A percentile compares a stretch with the other conserved stretches of the same genome.
These are phyloP conservation scores for Rhinopomastus cyanomelas DNA, from an alignment of 2,113 vertebrate species.

Conservation along the genomic window DNA sequence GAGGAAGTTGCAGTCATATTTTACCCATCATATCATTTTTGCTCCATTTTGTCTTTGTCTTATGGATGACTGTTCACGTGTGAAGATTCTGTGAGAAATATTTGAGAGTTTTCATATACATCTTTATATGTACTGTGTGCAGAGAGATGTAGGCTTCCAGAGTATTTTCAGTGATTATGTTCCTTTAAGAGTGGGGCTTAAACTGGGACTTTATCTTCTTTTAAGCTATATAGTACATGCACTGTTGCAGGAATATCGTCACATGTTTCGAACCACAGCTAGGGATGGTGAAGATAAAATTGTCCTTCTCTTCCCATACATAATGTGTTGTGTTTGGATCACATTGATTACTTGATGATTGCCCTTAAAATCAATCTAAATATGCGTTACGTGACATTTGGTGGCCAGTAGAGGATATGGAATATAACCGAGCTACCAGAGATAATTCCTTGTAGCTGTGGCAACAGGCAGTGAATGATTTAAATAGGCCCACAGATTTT, in stretches of 20 bases:
- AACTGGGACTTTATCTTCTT: not conserved
- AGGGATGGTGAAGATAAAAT: not conserved
- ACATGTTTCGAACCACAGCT: rapidly evolving
- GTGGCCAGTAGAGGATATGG: not conserved
- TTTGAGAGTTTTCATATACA: not conserved
- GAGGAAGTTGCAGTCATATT: not conserved
- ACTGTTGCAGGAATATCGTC: not conserved
- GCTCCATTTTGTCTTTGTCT: not conserved
- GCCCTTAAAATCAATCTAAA: not conserved
- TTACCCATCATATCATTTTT: not conserved
- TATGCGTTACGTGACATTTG: not conserved
- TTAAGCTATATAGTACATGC: not conserved
- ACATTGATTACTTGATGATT: not conserved
- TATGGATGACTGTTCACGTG: not conserved
- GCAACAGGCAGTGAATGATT: rapidly evolving
- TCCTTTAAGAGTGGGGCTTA: not conserved
- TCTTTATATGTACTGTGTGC: not conserved
- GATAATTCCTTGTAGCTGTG: not conserved
- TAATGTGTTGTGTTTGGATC: not conserved
- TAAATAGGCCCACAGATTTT: not conserved
- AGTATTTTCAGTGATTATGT: not conserved
- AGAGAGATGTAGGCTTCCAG: not conserved
- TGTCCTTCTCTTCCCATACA: not conserved
- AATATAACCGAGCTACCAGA: not conserved
- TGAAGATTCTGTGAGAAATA: not conserved